Conservation (phyloP, 2,888 invertebrate species). For the Aphidius colemani region DNA sequence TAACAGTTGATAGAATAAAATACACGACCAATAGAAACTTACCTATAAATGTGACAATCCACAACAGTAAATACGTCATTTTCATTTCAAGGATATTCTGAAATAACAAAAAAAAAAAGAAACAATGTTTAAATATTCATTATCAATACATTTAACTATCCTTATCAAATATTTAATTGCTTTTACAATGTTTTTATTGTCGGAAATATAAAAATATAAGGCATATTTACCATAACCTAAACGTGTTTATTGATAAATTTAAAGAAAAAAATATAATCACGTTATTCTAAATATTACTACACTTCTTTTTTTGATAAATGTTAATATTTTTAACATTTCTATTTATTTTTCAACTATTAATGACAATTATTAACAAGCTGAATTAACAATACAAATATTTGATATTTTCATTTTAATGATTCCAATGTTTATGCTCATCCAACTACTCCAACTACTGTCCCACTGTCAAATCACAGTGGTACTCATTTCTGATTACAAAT, state of each 20-base stretch:
- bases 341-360: neutral
- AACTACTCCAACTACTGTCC: neutral
- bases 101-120: neutral
- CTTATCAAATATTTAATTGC: neutral
- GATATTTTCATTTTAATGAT: no score
- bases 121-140: neutral
- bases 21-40: constrained; percentile 18
- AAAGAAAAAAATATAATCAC: neutral
- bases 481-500: neutral
- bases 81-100: constrained; percentile 7
- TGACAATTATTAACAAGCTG: neutral
- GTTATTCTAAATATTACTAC: constrained; percentile 19
- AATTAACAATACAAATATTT: neutral
- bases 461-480: constrained; percentile 4
- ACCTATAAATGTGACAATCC: constrained; percentile 40
- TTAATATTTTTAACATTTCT: constrained; percentile 11
- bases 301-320: constrained; percentile 5
- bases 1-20: no score
- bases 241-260: neutral
- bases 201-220: no score
- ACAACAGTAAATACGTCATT: constrained; percentile 34
- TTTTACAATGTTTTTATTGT: no score
- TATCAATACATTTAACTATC: neutral
- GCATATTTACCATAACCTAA: constrained; percentile 4
- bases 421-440: neutral